A percentile compares a stretch with the other conserved stretches of the same genome.
Conservation (phyloP, 2,797 vertebrate species). For the Squalus acanthias region DNA sequence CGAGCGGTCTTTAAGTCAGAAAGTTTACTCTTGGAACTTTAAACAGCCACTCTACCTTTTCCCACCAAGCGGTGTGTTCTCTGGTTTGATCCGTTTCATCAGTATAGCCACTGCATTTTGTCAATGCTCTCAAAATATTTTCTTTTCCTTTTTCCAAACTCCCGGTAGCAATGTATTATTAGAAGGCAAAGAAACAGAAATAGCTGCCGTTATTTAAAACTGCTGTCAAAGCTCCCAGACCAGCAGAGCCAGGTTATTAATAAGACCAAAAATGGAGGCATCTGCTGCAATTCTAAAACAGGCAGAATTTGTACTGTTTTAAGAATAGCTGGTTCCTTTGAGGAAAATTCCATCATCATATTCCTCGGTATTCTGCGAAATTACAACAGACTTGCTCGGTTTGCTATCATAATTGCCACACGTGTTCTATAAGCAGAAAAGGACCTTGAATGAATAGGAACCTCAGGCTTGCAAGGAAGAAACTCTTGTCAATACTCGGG, state of each 20-base stretch:
- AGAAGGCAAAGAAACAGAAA: background rate
- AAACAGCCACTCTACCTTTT: background rate
- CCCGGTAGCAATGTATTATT: slow-evolving; percentile 5
- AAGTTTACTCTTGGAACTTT: background rate
- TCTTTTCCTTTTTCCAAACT: background rate
- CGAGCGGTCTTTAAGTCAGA: background rate
- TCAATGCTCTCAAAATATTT: background rate
- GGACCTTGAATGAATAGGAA: background rate
- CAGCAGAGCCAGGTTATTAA: background rate
- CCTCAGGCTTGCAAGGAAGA: background rate
- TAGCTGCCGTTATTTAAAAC: slow-evolving; percentile 9
- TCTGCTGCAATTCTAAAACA: background rate
- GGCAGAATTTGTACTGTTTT: background rate
- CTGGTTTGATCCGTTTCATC: background rate
- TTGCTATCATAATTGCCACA: background rate
- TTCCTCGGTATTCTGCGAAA: background rate
- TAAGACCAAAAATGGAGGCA: slow-evolving; percentile 28
- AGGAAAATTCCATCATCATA: background rate
- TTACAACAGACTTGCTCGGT: background rate
- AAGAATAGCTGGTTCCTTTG: background rate
- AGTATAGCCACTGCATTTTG: background rate
- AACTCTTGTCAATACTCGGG: background rate
- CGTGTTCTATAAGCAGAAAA: background rate
- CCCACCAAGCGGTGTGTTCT: too few species aligned
- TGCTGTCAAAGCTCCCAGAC: background rate